Percentiles rank a stretch among this genome's conserved stretches.
These are phyloP conservation scores for Ceyx margarethae DNA, from an alignment of 2,113 vertebrate species.

Conservation along the genomic window DNA sequence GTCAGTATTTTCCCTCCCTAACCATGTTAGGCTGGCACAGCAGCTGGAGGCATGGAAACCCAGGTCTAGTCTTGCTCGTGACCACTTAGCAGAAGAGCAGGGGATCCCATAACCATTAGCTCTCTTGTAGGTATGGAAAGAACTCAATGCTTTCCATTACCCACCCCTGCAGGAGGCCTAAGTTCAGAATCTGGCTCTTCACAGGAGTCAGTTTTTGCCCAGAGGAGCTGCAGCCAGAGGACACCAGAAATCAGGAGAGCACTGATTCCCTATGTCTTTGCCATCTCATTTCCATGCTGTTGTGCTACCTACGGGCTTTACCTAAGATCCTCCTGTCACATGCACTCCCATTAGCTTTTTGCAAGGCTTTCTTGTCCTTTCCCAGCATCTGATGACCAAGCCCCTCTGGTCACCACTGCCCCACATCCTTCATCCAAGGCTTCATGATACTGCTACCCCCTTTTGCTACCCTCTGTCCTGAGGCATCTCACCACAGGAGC, in stretches of 20 bases:
- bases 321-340: not conserved
- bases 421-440: not conserved
- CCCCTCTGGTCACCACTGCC: not conserved
- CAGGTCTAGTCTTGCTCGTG: not conserved
- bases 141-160: not conserved
- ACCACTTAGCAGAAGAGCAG: not conserved
- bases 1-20: not conserved
- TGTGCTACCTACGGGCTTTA: not conserved
- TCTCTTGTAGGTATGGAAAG: not conserved
- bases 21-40: not conserved
- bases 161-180: not conserved
- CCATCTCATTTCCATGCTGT: not conserved
- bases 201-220: not conserved
- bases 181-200: not conserved
- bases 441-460: not conserved
- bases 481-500: not conserved
- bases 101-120: rapidly evolving
- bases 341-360: not conserved
- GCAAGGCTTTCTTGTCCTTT: not conserved
- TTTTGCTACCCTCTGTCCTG: not conserved
- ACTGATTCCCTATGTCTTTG: not conserved
- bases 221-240: not conserved
- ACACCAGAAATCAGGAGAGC: slow-evolving; percentile 2
- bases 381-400: not conserved
- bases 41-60: not conserved